Conservation (phyloP, 2,113 vertebrate species). For the Acinonyx jubatus region DNA sequence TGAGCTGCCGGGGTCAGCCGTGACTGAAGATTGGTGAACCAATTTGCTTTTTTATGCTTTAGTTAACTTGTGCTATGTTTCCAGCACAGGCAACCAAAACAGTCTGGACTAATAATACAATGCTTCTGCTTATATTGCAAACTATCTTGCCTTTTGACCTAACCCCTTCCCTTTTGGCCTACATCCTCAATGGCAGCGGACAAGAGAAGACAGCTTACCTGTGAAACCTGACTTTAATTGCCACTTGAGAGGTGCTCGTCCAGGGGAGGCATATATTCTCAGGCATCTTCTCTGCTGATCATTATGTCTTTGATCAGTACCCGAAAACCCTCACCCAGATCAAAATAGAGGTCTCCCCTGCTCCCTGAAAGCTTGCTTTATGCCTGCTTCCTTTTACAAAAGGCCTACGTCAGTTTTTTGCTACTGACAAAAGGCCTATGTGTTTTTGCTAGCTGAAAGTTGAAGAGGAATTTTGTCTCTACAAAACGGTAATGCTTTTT, state of each 20-base stretch:
- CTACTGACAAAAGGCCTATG: not conserved
- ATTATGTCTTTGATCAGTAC: not conserved
- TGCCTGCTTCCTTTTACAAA: not conserved
- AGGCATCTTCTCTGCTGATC: not conserved
- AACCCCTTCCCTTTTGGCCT: not conserved
- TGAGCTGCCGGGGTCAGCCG: not conserved
- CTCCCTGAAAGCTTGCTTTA: not conserved
- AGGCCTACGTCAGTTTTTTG: not conserved
- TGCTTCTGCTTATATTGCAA: not conserved
- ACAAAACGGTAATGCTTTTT: not conserved
- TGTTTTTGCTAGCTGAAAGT: not conserved
- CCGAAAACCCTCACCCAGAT: not conserved
- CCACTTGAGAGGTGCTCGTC: not conserved
- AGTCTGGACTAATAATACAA: not conserved
- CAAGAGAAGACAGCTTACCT: not conserved
- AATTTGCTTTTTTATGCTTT: not conserved
- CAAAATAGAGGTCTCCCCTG: not conserved
- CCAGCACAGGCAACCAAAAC: not conserved
- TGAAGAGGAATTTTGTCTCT: not conserved
- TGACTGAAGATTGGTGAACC: not conserved
- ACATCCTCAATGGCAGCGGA: not conserved
- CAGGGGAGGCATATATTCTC: not conserved
- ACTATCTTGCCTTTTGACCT: not conserved
- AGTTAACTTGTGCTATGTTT: slow-evolving; percentile 1
- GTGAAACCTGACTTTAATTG: not conserved